Conservation (phyloP, 2,888 invertebrate genomes). For the Lochmaea capreae region DNA sequence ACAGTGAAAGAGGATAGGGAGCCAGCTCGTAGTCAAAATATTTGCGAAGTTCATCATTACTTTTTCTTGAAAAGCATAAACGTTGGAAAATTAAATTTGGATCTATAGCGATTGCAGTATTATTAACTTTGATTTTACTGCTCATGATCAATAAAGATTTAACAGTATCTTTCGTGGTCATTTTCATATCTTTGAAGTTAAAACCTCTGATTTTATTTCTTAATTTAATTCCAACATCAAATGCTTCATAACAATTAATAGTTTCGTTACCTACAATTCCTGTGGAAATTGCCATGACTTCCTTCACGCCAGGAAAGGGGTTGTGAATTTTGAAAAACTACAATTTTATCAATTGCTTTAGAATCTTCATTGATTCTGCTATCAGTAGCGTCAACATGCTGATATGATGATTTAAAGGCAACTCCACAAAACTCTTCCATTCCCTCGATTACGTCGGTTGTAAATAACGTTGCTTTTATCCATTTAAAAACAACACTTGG, state of each 20-base stretch:
- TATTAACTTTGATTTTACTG: not conserved
- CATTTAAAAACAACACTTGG: not conserved
- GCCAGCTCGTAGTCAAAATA: not conserved
- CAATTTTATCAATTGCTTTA: not conserved
- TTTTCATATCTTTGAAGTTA: not conserved
- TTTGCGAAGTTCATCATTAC: not conserved
- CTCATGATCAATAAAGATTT: not conserved
- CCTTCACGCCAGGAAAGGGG: not conserved
- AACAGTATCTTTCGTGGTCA: not conserved
- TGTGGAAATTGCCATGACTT: not conserved
- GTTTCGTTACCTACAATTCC: not conserved
- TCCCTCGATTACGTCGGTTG: not conserved
- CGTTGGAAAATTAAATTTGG: not conserved
- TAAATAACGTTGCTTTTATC: not conserved
- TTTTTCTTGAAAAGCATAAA: not conserved
- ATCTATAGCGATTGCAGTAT: not conserved
- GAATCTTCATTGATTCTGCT: not conserved
- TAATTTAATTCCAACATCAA: not conserved
- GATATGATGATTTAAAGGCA: not conserved
- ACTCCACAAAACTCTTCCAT: not conserved
- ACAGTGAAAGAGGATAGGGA: not conserved
- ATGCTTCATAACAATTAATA: not conserved
- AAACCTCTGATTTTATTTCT: not conserved
- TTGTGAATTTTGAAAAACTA: not conserved
- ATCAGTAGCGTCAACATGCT: not conserved